Percentiles rank a stretch among this genome's conserved stretches.
phyloP scores from a whole-genome alignment of 1,140 invertebrate genomes.

The Cecropterus lyciades region DNA sequence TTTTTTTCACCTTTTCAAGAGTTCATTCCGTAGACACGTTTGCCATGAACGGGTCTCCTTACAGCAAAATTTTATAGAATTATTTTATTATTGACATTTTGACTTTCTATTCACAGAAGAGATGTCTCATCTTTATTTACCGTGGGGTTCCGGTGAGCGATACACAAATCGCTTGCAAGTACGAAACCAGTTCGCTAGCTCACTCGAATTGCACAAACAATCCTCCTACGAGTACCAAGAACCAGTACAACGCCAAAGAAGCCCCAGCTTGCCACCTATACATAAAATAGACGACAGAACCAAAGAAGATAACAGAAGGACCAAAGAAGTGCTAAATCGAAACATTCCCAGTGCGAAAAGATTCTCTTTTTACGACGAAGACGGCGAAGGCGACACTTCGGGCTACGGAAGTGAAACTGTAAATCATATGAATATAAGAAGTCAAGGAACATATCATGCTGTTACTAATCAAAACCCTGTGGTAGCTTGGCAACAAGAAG shows the following conservation, averaged over 20 bases:
- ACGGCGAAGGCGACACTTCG: constrained; percentile 88
- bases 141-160: constrained; percentile 73
- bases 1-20: constrained; percentile 50
- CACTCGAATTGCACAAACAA: constrained; percentile 77
- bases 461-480: constrained; percentile 52
- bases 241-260: constrained; percentile 77
- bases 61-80: not conserved
- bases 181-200: constrained; percentile 79
- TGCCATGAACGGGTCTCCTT: constrained; percentile 52
- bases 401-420: constrained; percentile 89
- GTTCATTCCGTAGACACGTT: constrained; percentile 60
- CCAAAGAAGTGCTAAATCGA: constrained; percentile 60
- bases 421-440: constrained; percentile 72
- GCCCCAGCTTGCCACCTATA: constrained; percentile 86
- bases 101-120: constrained; percentile 65
- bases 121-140: constrained; percentile 78
- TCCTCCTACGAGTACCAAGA: constrained; percentile 76
- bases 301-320: constrained; percentile 55
- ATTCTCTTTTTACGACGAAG: constrained; percentile 83
- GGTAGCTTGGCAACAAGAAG: constrained; percentile 67
- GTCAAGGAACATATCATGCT: constrained; percentile 53
- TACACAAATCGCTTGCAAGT: constrained; percentile 73
- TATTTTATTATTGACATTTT: constrained; percentile 19
- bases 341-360: constrained; percentile 74
- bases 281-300: constrained; percentile 69